Percentiles rank a stretch among this genome's conserved stretches.
Evolutionary conservation across 2,113 vertebrate genomes (phyloP).

Genomic region (Dolichotis patagonum): DNA sequence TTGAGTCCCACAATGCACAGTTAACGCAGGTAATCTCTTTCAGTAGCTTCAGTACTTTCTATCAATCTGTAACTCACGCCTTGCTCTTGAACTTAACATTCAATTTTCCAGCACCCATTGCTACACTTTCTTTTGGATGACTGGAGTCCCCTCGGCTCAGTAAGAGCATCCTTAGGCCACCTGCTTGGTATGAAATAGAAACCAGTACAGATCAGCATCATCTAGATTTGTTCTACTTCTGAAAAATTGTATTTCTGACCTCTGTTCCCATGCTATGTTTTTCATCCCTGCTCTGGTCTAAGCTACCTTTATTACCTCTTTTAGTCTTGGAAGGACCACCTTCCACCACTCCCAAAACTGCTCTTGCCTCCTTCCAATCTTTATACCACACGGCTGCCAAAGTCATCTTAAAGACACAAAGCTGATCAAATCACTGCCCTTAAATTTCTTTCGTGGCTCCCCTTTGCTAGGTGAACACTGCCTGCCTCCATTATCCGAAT

Average conservation of each 20-base stretch:
- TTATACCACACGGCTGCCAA: background rate
- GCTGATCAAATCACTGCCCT: background rate
- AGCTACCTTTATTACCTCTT: background rate
- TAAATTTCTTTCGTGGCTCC: slow-evolving; percentile 18
- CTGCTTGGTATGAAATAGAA: background rate
- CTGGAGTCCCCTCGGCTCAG: background rate
- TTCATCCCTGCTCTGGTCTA: background rate
- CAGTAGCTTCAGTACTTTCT: background rate
- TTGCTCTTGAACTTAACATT: slow-evolving; percentile 22
- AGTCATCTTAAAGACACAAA: background rate
- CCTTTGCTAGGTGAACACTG: background rate
- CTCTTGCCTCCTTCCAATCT: background rate
- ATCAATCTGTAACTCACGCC: background rate
- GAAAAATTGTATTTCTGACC: background rate
- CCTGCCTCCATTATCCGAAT: background rate
- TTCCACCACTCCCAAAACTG: background rate
- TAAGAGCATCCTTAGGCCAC: background rate
- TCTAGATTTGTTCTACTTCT: background rate
- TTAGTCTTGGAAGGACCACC: background rate
- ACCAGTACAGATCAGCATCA: background rate
- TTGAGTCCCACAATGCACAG: background rate
- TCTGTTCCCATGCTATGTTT: background rate
- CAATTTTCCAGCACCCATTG: background rate
- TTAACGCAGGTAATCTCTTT: background rate
- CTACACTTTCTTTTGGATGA: background rate